Percentiles rank a stretch among this genome's conserved stretches.
These are phyloP conservation scores for Venusia cambrica DNA, from an alignment of 2,888 invertebrate genomes.

Conservation along the genomic window DNA sequence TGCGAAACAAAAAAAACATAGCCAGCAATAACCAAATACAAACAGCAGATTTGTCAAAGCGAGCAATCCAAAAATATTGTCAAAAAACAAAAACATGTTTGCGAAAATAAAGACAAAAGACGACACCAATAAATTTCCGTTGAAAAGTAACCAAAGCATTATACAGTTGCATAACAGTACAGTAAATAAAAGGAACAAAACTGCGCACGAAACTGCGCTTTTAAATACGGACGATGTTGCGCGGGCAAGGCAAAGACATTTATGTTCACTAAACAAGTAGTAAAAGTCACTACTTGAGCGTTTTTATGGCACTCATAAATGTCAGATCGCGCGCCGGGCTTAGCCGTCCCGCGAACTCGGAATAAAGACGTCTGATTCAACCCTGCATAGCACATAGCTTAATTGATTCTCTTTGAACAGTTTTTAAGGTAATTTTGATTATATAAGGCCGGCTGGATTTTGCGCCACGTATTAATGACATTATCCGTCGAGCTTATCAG, in stretches of 20 bases:
- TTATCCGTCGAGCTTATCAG: too few relatives aligned
- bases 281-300: conserved; percentile 82
- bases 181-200: conserved; percentile 76
- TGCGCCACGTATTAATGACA: too few relatives aligned
- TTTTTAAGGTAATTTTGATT: too few relatives aligned
- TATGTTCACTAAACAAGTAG: conserved; percentile 83
- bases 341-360: conserved; percentile 55
- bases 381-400: conserved; percentile 37
- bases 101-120: conserved; percentile 75
- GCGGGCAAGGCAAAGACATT: conserved; percentile 81
- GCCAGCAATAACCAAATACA: conserved; percentile 23
- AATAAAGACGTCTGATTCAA: conserved; percentile 36
- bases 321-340: conserved; percentile 79
- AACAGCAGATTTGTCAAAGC: conserved; percentile 38
- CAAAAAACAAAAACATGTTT: conserved; percentile 62
- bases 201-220: conserved; percentile 77
- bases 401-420: conserved; percentile 69
- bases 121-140: conserved; percentile 69
- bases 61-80: conserved; percentile 42
- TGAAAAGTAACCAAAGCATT: conserved; percentile 78
- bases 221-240: conserved; percentile 79
- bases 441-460: too few relatives aligned
- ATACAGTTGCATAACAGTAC: conserved; percentile 80
- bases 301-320: conserved; percentile 82
- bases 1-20: conserved; percentile 17